Evolutionary conservation across 2,797 vertebrate genomes (phyloP), one percentile per base, ranked within the genome.

Genomic region (Oophaga sylvatica): DNA sequence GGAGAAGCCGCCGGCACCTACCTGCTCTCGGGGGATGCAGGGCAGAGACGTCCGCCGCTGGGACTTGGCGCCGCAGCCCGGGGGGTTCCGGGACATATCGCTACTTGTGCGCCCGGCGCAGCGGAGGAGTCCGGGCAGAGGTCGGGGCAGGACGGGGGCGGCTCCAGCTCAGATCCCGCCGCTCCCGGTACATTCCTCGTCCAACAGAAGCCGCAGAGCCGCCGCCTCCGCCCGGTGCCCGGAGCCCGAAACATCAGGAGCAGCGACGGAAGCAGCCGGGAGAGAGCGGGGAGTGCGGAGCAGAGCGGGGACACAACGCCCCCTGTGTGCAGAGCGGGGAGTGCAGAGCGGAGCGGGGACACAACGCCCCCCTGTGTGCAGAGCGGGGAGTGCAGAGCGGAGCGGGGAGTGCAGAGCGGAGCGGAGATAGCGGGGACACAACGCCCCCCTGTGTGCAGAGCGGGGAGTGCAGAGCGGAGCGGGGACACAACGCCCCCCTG

Each of bases 101-200:
- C 26, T 29, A 6, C 26, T 17, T 68, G 26, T 31, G 26, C 26
- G n/a, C 63, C 63, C 63, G n/a, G n/a, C 26, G 63, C 63, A 2
- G n/a, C 6, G 22, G 20, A 22, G 62, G 62, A 26, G 63, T 68
- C 67, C 67, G 67, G 67, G 26, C 67, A 19, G 68, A 35, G 68
- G 17, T 15, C 31, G 68, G 68, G 68, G 68, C 26, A 68, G 68
- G 83, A 67, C 48, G 16, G 65, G 79, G 6, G 78, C 59, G 79
- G 85, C 84, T 77, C 9, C 73, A 89, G 16, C 79, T 73, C 89
- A n/a, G 70, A 29, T 11, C 84, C 81, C 90, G 2, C 67, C 73
- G 87, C 48, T 80, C 20, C 29, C 35, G 45, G 11, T 68, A 53
- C 67, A 63, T 67, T 65, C 73, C 84, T 67, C 84, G 53, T 68